A percentile compares a stretch with the other conserved stretches of the same genome.
Evolutionary conservation across 2,797 vertebrate species (phyloP).

Genomic region (Danio jaintianensis): DNA sequence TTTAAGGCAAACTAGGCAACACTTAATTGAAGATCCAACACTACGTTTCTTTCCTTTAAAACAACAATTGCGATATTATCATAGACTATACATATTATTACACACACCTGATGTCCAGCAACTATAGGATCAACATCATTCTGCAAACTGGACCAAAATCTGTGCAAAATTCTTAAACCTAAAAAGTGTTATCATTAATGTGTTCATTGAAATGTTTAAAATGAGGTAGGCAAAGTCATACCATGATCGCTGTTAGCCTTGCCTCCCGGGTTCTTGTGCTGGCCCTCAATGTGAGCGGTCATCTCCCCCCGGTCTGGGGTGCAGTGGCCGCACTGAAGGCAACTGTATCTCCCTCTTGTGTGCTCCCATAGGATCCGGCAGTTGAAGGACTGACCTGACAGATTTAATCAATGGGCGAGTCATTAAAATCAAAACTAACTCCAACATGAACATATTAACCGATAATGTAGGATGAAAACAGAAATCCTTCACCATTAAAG

Average conservation of each 20-base stretch:
- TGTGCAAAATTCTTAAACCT: too few relatives aligned
- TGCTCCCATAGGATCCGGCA: conserved; percentile 93
- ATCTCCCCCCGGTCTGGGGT: conserved; percentile 86
- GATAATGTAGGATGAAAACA: conserved; percentile 4
- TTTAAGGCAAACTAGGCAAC: too few relatives aligned
- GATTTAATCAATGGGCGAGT: conserved; percentile 3
- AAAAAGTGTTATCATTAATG: too few relatives aligned
- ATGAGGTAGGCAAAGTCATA: conserved; percentile 48
- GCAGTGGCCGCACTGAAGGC: conserved; percentile 86
- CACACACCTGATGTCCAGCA: too few relatives aligned
- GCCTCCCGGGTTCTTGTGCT: conserved; percentile 74
- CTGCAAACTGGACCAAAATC: too few relatives aligned
- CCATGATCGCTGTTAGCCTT: conserved; percentile 70
- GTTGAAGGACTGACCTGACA: conserved; percentile 80
- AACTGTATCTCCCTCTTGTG: conserved; percentile 90
- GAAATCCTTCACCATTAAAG: background rate
- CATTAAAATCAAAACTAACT: background rate
- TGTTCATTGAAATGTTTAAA: background rate
- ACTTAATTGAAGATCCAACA: too few relatives aligned
- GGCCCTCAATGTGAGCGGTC: conserved; percentile 85
- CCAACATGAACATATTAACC: background rate
- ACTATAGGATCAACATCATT: too few relatives aligned
- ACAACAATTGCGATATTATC: too few relatives aligned
- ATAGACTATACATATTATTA: too few relatives aligned
- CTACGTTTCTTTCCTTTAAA: too few relatives aligned